Conservation (phyloP, 2,797 vertebrate genomes). For the Vespertilio murinus region DNA sequence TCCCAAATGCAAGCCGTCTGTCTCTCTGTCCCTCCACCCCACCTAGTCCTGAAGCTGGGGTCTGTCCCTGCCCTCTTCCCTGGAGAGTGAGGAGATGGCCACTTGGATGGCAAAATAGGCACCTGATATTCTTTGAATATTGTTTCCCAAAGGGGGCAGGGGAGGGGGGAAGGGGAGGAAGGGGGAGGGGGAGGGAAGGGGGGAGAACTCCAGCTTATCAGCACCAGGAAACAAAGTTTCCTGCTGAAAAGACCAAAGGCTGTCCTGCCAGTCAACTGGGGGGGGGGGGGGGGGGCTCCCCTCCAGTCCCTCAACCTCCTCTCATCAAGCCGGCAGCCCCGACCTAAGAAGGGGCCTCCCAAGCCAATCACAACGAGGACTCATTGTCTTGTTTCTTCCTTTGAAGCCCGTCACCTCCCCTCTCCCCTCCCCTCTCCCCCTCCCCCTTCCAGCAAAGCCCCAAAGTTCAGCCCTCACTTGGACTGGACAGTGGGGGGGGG, state of each 20-base stretch:
- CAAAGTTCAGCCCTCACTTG: slow-evolving; percentile 58
- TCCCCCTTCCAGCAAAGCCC: slow-evolving; percentile 67
- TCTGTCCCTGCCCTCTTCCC: slow-evolving; percentile 25
- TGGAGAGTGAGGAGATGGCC: neutral
- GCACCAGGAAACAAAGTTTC: slow-evolving; percentile 59
- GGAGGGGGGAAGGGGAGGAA: neutral
- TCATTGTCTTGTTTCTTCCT: slow-evolving; percentile 72
- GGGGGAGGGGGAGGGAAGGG: too few species aligned
- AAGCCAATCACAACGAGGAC: slow-evolving; percentile 54
- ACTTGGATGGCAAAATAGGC: neutral
- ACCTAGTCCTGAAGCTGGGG: neutral
- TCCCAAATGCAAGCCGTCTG: slow-evolving; percentile 7
- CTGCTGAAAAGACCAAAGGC: slow-evolving; percentile 41
- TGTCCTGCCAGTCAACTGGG: slow-evolving; percentile 42
- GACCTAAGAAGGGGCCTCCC: slow-evolving; percentile 33
- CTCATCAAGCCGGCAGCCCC: slow-evolving; percentile 14
- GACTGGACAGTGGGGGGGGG: slow-evolving; percentile 58
- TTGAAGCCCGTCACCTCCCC: slow-evolving; percentile 62
- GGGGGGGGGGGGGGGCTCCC: too few species aligned
- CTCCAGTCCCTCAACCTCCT: slow-evolving; percentile 14
- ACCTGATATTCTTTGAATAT: neutral
- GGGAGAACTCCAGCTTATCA: slow-evolving; percentile 1
- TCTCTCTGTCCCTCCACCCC: neutral
- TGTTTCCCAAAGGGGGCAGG: slow-evolving; percentile 12
- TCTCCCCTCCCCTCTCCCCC: neutral